These are phyloP conservation scores for Diabrotica virgifera DNA, from an alignment of 1,140 invertebrate species.

Conservation along the genomic window DNA sequence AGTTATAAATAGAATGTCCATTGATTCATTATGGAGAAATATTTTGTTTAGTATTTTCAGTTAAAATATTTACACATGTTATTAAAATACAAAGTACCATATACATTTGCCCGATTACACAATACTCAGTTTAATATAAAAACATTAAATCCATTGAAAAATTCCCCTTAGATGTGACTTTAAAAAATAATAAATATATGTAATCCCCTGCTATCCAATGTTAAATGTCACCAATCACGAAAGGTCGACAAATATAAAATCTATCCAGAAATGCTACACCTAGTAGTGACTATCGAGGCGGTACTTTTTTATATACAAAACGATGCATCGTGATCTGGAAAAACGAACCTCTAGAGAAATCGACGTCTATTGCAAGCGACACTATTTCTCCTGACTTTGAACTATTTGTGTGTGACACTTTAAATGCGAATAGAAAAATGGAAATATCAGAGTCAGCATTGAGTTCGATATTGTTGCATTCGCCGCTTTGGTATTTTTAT, in stretches of 20 bases:
- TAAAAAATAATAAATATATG: no score
- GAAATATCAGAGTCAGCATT: background rate
- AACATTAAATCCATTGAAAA: no score
- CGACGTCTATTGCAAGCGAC: slow-evolving; percentile 1
- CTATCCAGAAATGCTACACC: background rate
- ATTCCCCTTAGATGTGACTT: no score
- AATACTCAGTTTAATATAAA: no score
- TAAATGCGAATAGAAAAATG: slow-evolving; percentile 3
- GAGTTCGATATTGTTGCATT: background rate
- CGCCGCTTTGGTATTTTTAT: no score
- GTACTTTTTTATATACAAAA: background rate
- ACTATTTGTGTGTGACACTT: slow-evolving; percentile 2
- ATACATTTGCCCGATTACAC: no score
- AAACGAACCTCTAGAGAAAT: background rate
- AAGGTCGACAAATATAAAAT: background rate
- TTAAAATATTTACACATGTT: no score
- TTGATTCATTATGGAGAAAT: no score
- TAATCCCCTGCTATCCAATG: no score
- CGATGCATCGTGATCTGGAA: slow-evolving; percentile 1
- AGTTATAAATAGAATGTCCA: no score
- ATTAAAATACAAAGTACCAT: no score
- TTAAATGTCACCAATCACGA: background rate
- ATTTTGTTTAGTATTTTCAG: no score
- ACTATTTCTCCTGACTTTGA: background rate
- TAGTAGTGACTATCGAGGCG: background rate